A percentile compares a stretch with the other conserved stretches of the same genome.
Conservation (phyloP, 2,888 invertebrate species). For the Tenthredo scrophulariae region DNA sequence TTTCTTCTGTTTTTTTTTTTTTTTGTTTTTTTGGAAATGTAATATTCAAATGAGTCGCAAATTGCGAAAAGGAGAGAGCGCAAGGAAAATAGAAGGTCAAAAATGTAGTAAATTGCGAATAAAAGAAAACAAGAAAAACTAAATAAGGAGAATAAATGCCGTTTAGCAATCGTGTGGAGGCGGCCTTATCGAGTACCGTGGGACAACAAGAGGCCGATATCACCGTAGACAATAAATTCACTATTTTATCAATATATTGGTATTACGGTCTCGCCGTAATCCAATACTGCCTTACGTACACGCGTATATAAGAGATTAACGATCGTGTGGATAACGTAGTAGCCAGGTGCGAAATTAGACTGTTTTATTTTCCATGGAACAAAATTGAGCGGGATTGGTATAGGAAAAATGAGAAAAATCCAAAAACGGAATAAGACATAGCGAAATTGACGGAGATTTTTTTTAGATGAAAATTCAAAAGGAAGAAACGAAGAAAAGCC, state of each 20-base stretch:
- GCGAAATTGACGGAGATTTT: background rate
- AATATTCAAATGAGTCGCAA: too few species aligned
- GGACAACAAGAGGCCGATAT: conserved; percentile 15
- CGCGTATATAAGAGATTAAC: conserved; percentile 21
- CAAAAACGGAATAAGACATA: background rate
- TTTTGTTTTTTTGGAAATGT: too few species aligned
- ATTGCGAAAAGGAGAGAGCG: too few species aligned
- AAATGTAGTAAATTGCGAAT: background rate
- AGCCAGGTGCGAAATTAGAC: conserved; percentile 24
- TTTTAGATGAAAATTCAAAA: too few species aligned
- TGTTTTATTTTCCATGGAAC: background rate
- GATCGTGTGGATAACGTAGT: background rate
- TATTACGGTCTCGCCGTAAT: background rate
- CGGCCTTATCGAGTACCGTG: background rate
- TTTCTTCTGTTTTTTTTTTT: too few species aligned
- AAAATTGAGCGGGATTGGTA: background rate
- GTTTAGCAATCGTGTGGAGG: background rate
- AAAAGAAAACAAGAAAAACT: background rate
- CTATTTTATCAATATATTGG: conserved; percentile 24
- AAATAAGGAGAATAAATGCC: background rate
- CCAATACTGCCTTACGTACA: background rate
- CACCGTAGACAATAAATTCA: conserved; percentile 25
- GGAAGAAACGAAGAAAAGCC: too few species aligned
- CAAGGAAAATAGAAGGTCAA: background rate
- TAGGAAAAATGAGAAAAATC: background rate